A percentile compares a stretch with the other conserved stretches of the same genome.
Conservation (phyloP, 2,888 invertebrate species). For the Drosophila neutralis region DNA sequence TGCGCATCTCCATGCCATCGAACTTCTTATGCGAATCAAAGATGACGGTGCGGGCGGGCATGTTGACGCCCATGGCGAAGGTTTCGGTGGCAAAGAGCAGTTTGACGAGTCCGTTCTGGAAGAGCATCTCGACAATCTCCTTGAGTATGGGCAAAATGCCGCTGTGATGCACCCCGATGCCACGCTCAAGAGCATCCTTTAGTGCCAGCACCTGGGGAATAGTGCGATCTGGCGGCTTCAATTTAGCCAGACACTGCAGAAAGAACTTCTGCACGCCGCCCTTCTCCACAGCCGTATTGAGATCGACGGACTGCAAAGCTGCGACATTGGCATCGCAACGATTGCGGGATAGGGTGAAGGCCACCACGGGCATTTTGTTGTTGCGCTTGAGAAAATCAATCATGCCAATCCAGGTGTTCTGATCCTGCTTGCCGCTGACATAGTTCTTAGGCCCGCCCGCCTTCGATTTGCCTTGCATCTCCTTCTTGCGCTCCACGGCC, state of each 20-base stretch:
- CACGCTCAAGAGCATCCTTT: conserved; percentile 90
- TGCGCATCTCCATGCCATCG: conserved; percentile 92
- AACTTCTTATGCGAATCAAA: conserved; percentile 97
- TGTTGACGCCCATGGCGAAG: conserved; percentile 99
- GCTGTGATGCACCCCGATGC: conserved; percentile 99
- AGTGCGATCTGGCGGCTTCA: conserved; percentile 94
- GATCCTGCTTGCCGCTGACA: conserved; percentile 88
- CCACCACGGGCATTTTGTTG: conserved; percentile 96
- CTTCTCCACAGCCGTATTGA: conserved; percentile 94
- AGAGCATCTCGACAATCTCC: conserved; percentile 99
- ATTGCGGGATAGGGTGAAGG: conserved; percentile 94
- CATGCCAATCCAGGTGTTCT: conserved; percentile 92
- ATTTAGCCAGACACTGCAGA: conserved; percentile 90
- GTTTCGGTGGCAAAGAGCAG: conserved; percentile 99
- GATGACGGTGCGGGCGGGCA: conserved; percentile 99
- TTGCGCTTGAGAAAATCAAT: conserved; percentile 92
- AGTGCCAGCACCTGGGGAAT: conserved; percentile 94
- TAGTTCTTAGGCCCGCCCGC: conserved; percentile 43
- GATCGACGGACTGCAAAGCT: conserved; percentile 88
- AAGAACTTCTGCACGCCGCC: conserved; percentile 94
- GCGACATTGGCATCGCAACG: conserved; percentile 87
- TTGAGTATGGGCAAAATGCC: conserved; percentile 99
- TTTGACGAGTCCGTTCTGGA: conserved; percentile 95
- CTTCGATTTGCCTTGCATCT: conserved; percentile 74
- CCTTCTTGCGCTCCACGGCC: conserved; percentile 86